A percentile compares a stretch with the other conserved stretches of the same genome.
These are phyloP conservation scores for Spodoptera littoralis DNA, from an alignment of 2,888 invertebrate genomes.

Conservation along the genomic window DNA sequence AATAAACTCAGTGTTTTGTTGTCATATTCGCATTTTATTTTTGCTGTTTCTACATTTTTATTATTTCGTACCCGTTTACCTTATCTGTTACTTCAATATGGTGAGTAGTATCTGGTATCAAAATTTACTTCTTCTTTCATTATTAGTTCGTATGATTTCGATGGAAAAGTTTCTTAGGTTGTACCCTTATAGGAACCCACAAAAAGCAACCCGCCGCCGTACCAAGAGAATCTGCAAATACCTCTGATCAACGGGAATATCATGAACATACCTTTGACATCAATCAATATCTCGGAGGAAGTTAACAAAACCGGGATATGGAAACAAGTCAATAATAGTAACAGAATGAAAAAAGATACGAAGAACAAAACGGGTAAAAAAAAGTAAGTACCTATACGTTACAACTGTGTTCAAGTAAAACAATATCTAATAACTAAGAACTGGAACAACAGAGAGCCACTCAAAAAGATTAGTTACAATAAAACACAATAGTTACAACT, in stretches of 20 bases:
- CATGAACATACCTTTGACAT: slow-evolving; percentile 95
- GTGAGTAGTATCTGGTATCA: slow-evolving; percentile 58
- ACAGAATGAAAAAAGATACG: slow-evolving; percentile 82
- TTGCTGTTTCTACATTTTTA: slow-evolving; percentile 59
- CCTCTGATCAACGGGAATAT: slow-evolving; percentile 96
- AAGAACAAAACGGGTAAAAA: slow-evolving; percentile 83
- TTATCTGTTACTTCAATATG: slow-evolving; percentile 49
- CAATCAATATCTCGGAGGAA: slow-evolving; percentile 97
- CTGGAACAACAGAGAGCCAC: no score
- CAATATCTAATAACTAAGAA: no score
- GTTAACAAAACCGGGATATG: slow-evolving; percentile 97
- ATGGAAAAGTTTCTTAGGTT: slow-evolving; percentile 65
- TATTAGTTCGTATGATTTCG: slow-evolving; percentile 31
- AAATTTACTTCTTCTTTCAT: slow-evolving; percentile 34
- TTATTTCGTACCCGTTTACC: slow-evolving; percentile 50
- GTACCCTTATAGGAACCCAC: slow-evolving; percentile 79
- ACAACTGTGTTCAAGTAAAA: neutral
- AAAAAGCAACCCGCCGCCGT: slow-evolving; percentile 85
- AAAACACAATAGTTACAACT: no score
- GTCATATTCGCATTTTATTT: slow-evolving; percentile 74
- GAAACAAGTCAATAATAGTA: slow-evolving; percentile 95
- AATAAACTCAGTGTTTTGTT: slow-evolving; percentile 77
- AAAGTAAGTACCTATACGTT: slow-evolving; percentile 71
- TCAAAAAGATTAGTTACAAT: no score
- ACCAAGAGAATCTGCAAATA: slow-evolving; percentile 93